Percentiles rank a stretch among this genome's conserved stretches.
These are phyloP conservation scores for Argya squamiceps DNA, from an alignment of 2,797 vertebrate species.

Conservation along the genomic window DNA sequence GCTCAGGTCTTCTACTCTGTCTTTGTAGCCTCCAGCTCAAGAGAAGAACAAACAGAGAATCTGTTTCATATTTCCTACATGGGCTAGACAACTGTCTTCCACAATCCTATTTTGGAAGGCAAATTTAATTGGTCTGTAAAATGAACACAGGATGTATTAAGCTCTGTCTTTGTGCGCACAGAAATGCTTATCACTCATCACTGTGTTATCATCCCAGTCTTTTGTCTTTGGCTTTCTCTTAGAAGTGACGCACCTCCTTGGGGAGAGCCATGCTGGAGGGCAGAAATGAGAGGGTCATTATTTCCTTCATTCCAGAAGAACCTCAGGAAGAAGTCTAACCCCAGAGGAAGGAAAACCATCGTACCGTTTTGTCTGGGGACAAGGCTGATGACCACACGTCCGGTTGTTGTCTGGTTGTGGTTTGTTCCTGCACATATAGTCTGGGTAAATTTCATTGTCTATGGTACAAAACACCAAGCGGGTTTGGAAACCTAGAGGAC, in stretches of 20 bases:
- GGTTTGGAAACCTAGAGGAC: conserved; percentile 86
- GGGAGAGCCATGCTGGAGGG: background rate
- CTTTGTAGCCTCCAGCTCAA: background rate
- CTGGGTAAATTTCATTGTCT: conserved; percentile 88
- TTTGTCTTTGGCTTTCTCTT: background rate
- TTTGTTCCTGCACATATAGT: conserved; percentile 85
- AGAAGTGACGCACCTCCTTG: background rate
- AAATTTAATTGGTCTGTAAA: background rate
- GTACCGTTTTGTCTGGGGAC: conserved; percentile 88
- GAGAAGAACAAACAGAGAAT: background rate
- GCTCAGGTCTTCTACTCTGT: background rate
- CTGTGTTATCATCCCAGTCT: background rate
- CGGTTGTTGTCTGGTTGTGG: conserved; percentile 82
- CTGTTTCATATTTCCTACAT: background rate
- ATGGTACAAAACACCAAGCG: conserved; percentile 90
- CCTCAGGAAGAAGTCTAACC: background rate
- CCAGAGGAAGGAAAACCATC: background rate
- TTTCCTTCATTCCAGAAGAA: background rate
- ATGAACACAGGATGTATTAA: background rate
- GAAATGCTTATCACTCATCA: background rate
- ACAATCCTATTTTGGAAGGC: background rate
- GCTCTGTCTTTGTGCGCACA: background rate
- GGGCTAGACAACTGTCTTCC: background rate
- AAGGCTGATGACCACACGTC: conserved; percentile 87
- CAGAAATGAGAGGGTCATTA: background rate